A percentile compares a stretch with the other conserved stretches of the same genome.
These are phyloP conservation scores for Cacatua alba DNA, from an alignment of 2,113 vertebrate genomes.

Conservation along the genomic window DNA sequence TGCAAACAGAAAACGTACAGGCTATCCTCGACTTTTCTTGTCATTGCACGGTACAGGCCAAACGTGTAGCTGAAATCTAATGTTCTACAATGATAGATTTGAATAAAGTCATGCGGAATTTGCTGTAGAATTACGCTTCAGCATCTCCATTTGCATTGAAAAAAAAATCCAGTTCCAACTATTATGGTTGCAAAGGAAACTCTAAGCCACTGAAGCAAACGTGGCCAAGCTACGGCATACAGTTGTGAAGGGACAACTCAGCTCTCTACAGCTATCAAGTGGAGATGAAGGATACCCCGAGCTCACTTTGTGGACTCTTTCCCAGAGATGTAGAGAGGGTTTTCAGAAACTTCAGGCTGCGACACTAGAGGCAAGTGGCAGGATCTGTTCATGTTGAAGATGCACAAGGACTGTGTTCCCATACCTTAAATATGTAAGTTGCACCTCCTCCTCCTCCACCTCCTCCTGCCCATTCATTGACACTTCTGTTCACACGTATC, in stretches of 20 bases:
- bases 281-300: neutral
- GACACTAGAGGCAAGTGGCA: neutral
- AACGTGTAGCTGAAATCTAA: neutral
- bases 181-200: neutral
- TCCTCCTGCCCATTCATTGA: constrained; percentile 89
- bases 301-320: neutral
- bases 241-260: neutral
- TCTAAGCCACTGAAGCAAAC: neutral
- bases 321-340: neutral
- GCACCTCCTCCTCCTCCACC: constrained; percentile 95
- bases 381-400: neutral
- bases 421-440: constrained; percentile 95
- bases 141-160: neutral
- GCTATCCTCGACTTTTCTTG: neutral
- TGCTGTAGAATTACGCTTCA: neutral
- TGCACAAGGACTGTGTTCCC: neutral
- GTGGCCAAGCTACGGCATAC: neutral
- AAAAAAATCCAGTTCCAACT: neutral
- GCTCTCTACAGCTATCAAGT: neutral
- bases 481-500: constrained; percentile 79
- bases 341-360: neutral
- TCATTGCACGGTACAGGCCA: neutral
- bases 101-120: neutral
- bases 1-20: neutral
- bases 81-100: neutral